These are phyloP conservation scores for Nipponia nippon DNA, from an alignment of 2,113 vertebrate genomes.

Conservation along the genomic window DNA sequence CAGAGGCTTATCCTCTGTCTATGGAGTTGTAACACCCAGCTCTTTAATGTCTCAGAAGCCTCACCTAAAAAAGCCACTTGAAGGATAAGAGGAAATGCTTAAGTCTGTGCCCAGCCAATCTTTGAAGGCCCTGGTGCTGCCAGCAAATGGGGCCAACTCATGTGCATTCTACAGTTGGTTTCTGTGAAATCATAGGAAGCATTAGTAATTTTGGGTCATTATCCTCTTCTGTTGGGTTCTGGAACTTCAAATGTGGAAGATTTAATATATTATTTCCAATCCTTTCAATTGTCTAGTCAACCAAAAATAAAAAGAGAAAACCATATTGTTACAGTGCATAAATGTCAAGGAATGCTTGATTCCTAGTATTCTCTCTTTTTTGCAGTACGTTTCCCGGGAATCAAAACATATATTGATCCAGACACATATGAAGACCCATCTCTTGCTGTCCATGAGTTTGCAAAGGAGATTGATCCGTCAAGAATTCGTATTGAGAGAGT, in stretches of 20 bases:
- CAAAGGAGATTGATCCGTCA: slow-evolving; percentile 93
- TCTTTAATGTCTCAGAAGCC: background rate
- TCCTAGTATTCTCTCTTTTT: background rate
- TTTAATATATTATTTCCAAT: background rate
- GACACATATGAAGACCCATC: slow-evolving; percentile 94
- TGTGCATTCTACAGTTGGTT: background rate
- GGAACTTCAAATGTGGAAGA: background rate
- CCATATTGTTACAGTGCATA: background rate
- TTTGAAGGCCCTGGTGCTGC: background rate
- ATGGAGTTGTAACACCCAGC: background rate
- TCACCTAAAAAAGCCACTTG: background rate
- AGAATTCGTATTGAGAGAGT: slow-evolving; percentile 96
- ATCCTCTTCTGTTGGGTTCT: background rate
- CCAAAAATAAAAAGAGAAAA: accelerated
- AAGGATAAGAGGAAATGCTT: background rate
- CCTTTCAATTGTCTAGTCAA: background rate
- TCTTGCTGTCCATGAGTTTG: slow-evolving; percentile 93
- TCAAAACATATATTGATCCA: slow-evolving; percentile 94
- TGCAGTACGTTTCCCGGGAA: slow-evolving; percentile 85
- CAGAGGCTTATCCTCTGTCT: background rate
- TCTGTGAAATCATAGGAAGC: background rate
- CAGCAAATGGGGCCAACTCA: background rate
- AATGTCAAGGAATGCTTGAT: background rate
- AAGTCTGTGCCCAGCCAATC: background rate
- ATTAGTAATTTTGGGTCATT: background rate